Base-by-base conservation (phyloP, 2,113 vertebrate species). In the Chionomys nivalis region DNA sequence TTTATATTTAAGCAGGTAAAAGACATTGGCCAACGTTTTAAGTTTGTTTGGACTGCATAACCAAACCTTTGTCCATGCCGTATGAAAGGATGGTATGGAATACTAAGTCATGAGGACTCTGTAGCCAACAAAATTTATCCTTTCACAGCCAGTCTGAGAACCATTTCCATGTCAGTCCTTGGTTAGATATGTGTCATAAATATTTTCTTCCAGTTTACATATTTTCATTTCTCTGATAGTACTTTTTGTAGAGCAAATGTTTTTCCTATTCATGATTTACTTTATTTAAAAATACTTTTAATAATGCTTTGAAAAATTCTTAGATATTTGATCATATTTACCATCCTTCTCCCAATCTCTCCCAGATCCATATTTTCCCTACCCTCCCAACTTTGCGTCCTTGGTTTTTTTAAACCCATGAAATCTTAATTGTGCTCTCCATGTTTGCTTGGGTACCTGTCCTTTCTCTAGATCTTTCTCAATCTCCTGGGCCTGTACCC, bases 141-240 rank as follows among this genome's bases (percentile, higher is more conserved):
- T 68, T 13, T 68, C 12, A 13, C 66, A 36, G 36, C 66, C 66
- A 36, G 31, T 36, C 66, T 68, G 12, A 36, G 31, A 68, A 33
- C 31, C 12, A 33, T 68, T 33, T 2, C 31, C 31, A 68, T 68
- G 49, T 52, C 66, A 79, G 33, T 36, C 16, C 7, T 96, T 91
- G 42, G 55, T 93, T 19, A 44, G 33, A 13, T 23, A 28, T 44
- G 2, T 76, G 36, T 91, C 68, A 49, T 33, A 92, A 85, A 52
- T 73, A 91, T 88, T 90, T 92, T 85, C 24, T 85, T 21, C 36
- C 26, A 21, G 36, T 75, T 36, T 88, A 39, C 63, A 47, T 75
- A 47, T 81, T 91, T 36, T 97, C 65, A 85, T 73, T 92, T 72
- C 90, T 17, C 52, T 79, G 42, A 76, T 12, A 86, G 39, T 8